A percentile compares a stretch with the other conserved stretches of the same genome.
Conservation (phyloP, 2,113 vertebrate genomes). For the Leptobrachium leishanense region DNA sequence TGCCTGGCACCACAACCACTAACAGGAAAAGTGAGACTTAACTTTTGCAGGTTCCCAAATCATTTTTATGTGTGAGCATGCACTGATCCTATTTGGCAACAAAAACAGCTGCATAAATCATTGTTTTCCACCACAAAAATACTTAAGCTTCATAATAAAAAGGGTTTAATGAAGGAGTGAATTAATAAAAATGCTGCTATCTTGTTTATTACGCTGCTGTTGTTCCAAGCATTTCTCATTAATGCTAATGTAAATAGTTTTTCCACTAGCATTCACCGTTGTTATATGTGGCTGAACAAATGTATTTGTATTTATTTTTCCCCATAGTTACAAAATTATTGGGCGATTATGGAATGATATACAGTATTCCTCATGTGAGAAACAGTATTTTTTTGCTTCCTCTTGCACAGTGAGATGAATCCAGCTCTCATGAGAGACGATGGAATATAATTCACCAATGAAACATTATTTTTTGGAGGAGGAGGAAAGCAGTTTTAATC, state of each 20-base stretch:
- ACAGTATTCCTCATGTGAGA: constrained; percentile 36
- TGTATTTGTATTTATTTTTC: constrained; percentile 27
- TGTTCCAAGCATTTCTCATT: constrained; percentile 39
- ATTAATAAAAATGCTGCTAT: no score
- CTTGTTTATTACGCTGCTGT: constrained; percentile 22
- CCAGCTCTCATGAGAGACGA: constrained; percentile 15
- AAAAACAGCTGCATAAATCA: no score
- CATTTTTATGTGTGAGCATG: not conserved
- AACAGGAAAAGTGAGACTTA: no score
- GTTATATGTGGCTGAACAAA: constrained; percentile 45
- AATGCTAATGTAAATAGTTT: constrained; percentile 38
- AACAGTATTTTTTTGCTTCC: constrained; percentile 35
- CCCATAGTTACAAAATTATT: constrained; percentile 34
- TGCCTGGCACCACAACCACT: no score
- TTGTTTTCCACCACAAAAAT: no score
- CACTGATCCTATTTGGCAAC: no score
- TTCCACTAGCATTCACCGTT: constrained; percentile 41
- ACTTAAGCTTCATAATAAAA: no score
- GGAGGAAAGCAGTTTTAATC: constrained; percentile 36
- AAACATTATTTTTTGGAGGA: constrained; percentile 31
- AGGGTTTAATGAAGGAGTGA: no score
- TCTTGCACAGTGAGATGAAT: constrained; percentile 37
- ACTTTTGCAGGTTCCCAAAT: no score
- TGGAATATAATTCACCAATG: constrained; percentile 27
- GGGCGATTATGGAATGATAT: constrained; percentile 28